Percentiles rank a stretch among this genome's conserved stretches.
These are phyloP conservation scores for Leuciscus waleckii DNA, from an alignment of 2,797 vertebrate species.

Conservation along the genomic window DNA sequence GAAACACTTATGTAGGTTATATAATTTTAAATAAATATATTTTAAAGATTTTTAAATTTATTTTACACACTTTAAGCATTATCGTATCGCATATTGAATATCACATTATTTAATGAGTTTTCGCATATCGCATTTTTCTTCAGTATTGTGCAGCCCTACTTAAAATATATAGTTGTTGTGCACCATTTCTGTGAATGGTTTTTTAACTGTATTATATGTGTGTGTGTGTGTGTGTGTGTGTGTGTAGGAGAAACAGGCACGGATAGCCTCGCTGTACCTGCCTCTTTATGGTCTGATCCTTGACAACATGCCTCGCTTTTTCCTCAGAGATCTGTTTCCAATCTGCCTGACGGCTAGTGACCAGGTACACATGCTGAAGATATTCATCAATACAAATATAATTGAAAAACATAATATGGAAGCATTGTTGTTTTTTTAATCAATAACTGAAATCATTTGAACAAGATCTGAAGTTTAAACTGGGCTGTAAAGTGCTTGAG, in stretches of 20 bases:
- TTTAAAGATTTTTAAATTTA: no score
- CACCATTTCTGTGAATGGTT: not conserved
- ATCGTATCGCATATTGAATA: no score
- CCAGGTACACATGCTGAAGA: slow-evolving; percentile 79
- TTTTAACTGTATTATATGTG: slow-evolving; percentile 6
- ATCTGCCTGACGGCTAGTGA: slow-evolving; percentile 91
- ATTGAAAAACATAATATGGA: not conserved
- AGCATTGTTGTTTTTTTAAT: not conserved
- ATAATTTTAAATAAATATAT: no score
- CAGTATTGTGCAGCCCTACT: no score
- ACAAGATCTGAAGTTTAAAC: not conserved
- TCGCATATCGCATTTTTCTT: no score
- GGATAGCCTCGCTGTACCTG: slow-evolving; percentile 94
- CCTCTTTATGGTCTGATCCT: slow-evolving; percentile 96
- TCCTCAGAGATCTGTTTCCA: slow-evolving; percentile 94
- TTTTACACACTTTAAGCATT: no score
- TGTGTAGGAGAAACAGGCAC: slow-evolving; percentile 91
- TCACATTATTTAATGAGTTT: no score
- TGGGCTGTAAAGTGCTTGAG: not conserved
- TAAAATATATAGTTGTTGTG: not conserved
- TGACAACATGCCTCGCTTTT: slow-evolving; percentile 98
- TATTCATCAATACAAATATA: not conserved
- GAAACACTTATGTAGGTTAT: no score
- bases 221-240: slow-evolving; percentile 15
- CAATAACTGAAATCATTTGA: not conserved